phyloP scores from a whole-genome alignment of 2,888 invertebrate species.

The Drosophila borealis region DNA sequence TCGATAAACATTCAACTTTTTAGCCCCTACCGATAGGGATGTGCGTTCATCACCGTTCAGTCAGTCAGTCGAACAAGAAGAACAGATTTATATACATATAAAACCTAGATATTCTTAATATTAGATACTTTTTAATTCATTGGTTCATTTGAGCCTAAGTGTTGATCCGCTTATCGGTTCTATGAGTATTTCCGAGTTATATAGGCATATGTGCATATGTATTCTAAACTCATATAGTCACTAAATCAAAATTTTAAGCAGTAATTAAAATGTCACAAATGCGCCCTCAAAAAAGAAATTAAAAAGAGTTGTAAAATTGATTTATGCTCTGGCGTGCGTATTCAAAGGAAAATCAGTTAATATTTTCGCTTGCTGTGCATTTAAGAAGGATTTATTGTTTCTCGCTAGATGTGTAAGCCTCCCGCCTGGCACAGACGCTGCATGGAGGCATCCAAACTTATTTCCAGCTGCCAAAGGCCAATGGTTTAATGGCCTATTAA shows the following conservation, averaged over 20 bases:
- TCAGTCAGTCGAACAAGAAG: too few species aligned
- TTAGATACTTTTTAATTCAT: neutral
- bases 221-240: conserved; percentile 7
- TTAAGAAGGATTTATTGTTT: conserved; percentile 80
- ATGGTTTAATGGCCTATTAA: conserved; percentile 78
- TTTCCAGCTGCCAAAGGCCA: conserved; percentile 71
- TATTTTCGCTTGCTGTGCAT: conserved; percentile 68
- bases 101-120: too few species aligned
- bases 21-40: too few species aligned
- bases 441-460: conserved; percentile 19
- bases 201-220: neutral
- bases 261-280: conserved; percentile 75
- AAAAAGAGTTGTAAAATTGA: conserved; percentile 73
- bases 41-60: too few species aligned
- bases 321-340: conserved; percentile 62
- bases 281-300: conserved; percentile 15
- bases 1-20: too few species aligned
- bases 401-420: conserved; percentile 65
- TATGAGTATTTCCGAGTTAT: conserved; percentile 6
- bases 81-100: too few species aligned
- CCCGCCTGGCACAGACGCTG: conserved; percentile 48
- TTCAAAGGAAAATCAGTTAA: conserved; percentile 79
- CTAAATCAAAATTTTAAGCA: conserved; percentile 69
- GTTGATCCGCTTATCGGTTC: conserved; percentile 30
- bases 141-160: neutral